Base-by-base conservation (phyloP, 2,888 invertebrate genomes). In the Unio delphinus region DNA sequence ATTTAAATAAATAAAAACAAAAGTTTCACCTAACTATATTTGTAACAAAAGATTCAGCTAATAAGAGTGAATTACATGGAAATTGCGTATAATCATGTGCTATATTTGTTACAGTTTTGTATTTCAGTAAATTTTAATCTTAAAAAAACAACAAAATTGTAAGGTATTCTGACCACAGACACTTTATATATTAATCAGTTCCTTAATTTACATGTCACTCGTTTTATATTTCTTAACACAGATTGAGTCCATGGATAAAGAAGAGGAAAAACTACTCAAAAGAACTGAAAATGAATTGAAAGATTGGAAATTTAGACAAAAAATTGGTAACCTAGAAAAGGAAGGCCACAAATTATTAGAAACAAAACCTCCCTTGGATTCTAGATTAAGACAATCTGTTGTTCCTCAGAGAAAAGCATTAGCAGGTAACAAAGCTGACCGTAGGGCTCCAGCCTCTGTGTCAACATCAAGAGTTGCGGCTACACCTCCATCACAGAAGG, bases 231-330 rank as follows among this genome's bases (percentile, higher is more conserved):
- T 45, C 45, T 45, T 45, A 11, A 45, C 11, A 7, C 67, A 86
- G 85, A 74, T 86, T 68, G 78, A 80, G 65, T 70, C 72, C 45
- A 63, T 86, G 58, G 85, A 86, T 65, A 80, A 75, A 55, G 77
- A 80, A 59, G 85, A 84, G 69, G 83, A 83, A 64, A 74, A 72
- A 61, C 77, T 81, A 72, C 74, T 81, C 55, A 77, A 75, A 28
- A 76, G 75, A 69, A 73, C 83, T n/a, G 80, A 83, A 62, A 79
- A 77, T 65, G 76, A 78, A 64, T 67, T 82, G 61, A 81, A 83
- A 69, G 76, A 79, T 60, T 76, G 74, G 68, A 78, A 80, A 66
- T 75, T 70, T 67, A 73, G 79, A 58, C 45, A 45, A 45, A 45
- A 15, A 11, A 77, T 82, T 30, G 77, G 75, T 65, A 74, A 73